phyloP scores from a whole-genome alignment of 30 jellyfish, hydroid and myxozoan species.

The Turritopsis rubra region DNA sequence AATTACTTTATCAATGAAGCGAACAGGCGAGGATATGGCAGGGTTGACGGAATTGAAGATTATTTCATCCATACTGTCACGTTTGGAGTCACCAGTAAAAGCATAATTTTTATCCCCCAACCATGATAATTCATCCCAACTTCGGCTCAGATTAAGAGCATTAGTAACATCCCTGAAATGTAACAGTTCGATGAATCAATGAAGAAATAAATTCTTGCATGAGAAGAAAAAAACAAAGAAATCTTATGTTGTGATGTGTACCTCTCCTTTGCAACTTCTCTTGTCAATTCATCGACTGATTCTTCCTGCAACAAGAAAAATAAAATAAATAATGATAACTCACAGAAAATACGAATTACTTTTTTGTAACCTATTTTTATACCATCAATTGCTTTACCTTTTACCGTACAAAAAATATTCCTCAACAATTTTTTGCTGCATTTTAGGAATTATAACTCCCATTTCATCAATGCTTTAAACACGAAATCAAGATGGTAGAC shows the following conservation, averaged over 20 bases:
- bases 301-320: slow-evolving; percentile 61
- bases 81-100: slow-evolving; percentile 52
- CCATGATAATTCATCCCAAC: slow-evolving; percentile 91
- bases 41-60: not conserved
- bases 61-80: slow-evolving; percentile 29
- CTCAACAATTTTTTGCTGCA: too few species aligned
- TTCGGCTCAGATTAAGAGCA: slow-evolving; percentile 74
- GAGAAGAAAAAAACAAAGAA: too few species aligned
- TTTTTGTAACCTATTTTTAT: too few species aligned
- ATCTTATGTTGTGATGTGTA: too few species aligned
- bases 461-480: too few species aligned
- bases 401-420: too few species aligned
- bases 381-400: too few species aligned
- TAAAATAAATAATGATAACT: not conserved
- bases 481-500: too few species aligned
- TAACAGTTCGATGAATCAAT: not conserved
- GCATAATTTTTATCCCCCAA: slow-evolving; percentile 64
- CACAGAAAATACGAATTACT: not conserved
- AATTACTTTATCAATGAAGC: slow-evolving; percentile 32
- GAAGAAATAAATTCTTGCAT: not conserved
- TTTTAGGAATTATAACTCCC: too few species aligned
- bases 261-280: slow-evolving; percentile 85
- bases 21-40: slow-evolving; percentile 40
- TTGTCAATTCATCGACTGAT: slow-evolving; percentile 76
- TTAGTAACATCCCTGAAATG: slow-evolving; percentile 58